A percentile compares a stretch with the other conserved stretches of the same genome.
These are phyloP conservation scores for Agrilus cyanescens DNA, from an alignment of 2,888 invertebrate genomes.

Conservation along the genomic window DNA sequence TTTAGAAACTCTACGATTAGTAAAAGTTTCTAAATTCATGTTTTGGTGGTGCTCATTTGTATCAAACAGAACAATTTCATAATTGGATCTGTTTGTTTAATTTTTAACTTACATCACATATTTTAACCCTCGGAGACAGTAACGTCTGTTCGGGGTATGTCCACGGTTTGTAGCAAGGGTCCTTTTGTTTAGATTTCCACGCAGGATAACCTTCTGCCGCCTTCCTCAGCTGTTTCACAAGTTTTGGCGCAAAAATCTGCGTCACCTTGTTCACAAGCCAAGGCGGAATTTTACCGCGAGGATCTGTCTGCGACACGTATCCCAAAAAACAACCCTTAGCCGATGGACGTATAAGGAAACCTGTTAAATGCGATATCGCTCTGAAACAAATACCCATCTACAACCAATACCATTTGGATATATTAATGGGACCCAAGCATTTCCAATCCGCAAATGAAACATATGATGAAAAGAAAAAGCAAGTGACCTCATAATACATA, in stretches of 20 bases:
- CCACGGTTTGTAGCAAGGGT: conserved; percentile 77
- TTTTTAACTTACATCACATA: conserved; percentile 51
- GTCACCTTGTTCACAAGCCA: conserved; percentile 86
- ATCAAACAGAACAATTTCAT: no score
- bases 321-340: conserved; percentile 63
- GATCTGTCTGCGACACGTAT: conserved; percentile 84
- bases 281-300: conserved; percentile 73
- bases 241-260: conserved; percentile 75
- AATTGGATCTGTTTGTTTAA: no score
- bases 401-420: neutral
- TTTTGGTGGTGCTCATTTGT: no score
- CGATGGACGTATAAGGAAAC: conserved; percentile 54
- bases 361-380: conserved; percentile 49
- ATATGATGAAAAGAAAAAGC: no score
- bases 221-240: conserved; percentile 69
- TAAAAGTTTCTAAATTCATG: no score
- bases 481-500: no score
- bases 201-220: conserved; percentile 69
- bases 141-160: conserved; percentile 71
- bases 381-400: conserved; percentile 28
- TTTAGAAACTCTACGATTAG: no score
- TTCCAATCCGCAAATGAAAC: no score
- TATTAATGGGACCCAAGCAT: conserved; percentile 1
- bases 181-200: conserved; percentile 67
- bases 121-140: conserved; percentile 53